A percentile compares a stretch with the other conserved stretches of the same genome.
Conservation (phyloP, 2,113 vertebrate genomes). For the Sinocyclocheilus rhinocerous region DNA sequence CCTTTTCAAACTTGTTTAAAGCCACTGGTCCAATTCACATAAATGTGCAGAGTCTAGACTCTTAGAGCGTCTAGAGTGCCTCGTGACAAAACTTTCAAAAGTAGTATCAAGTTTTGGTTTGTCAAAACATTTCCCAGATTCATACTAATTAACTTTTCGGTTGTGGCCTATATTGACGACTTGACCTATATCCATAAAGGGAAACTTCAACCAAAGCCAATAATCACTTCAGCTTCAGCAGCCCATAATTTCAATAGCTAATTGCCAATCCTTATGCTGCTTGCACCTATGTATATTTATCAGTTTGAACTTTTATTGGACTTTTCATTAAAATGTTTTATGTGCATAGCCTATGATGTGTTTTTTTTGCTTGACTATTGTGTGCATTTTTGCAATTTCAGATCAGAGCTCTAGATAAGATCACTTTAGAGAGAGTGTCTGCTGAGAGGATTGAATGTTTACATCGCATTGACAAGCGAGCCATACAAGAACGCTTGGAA, state of each 20-base stretch:
- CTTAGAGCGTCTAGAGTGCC: not conserved
- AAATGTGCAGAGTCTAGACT: too few species aligned
- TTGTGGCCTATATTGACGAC: not conserved
- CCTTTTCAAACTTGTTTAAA: not conserved
- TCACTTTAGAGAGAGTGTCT: constrained; percentile 86
- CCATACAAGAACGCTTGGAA: constrained; percentile 77
- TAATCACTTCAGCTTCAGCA: not conserved
- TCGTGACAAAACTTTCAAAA: not conserved
- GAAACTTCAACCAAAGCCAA: not conserved
- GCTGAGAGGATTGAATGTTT: constrained; percentile 89
- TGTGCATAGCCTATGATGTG: not conserved
- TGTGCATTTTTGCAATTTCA: constrained; percentile 61
- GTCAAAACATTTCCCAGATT: not conserved
- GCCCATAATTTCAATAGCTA: not conserved
- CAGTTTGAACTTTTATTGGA: not conserved
- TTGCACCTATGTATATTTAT: not conserved
- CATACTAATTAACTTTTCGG: not conserved
- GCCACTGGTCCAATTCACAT: not conserved
- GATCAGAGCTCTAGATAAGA: constrained; percentile 90
- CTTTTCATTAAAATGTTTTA: not conserved
- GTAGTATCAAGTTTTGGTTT: not conserved
- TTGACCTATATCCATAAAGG: not conserved
- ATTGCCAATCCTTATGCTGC: not conserved
- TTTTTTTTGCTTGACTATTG: not conserved
- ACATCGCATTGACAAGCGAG: constrained; percentile 85